Conservation (phyloP, 2,888 invertebrate species). For the Sepioteuthis lessoniana region DNA sequence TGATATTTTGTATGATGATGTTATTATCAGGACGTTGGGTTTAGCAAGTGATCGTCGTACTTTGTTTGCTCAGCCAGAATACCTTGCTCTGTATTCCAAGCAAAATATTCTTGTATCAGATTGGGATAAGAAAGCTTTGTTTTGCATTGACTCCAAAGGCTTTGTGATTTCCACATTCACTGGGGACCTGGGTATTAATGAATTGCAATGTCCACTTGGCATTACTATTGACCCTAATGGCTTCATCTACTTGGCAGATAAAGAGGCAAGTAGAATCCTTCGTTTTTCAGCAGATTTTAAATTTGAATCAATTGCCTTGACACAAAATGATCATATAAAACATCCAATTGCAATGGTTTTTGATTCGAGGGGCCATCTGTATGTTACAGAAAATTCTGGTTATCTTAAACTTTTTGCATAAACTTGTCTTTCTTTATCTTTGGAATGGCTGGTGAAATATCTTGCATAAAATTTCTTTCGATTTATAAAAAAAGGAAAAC, state of each 20-base stretch:
- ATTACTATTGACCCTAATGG: neutral
- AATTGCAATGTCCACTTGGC: constrained; percentile 37
- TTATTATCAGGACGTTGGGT: neutral
- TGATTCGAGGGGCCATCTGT: neutral
- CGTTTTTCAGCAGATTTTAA: neutral
- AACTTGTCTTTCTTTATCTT: neutral
- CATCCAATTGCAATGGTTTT: constrained; percentile 24
- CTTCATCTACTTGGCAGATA: constrained; percentile 39
- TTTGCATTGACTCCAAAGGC: neutral
- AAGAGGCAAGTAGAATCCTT: neutral
- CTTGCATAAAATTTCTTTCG: too few relatives aligned
- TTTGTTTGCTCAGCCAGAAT: constrained; percentile 38
- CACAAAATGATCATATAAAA: neutral
- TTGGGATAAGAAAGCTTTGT: constrained; percentile 41
- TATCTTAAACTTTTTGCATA: constrained; percentile 37
- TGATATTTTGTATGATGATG: constrained; percentile 36
- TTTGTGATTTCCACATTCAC: constrained; percentile 7
- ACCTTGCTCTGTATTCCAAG: neutral
- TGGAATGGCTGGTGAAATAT: too few relatives aligned
- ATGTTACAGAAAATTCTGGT: constrained; percentile 34
- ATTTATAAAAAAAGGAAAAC: too few relatives aligned
- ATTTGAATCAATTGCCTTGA: neutral
- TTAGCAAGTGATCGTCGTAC: neutral
- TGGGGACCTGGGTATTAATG: neutral
- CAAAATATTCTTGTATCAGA: constrained; percentile 40